These are phyloP conservation scores for Andrena chrysosceles DNA, from an alignment of 2,888 invertebrate genomes.

Conservation along the genomic window DNA sequence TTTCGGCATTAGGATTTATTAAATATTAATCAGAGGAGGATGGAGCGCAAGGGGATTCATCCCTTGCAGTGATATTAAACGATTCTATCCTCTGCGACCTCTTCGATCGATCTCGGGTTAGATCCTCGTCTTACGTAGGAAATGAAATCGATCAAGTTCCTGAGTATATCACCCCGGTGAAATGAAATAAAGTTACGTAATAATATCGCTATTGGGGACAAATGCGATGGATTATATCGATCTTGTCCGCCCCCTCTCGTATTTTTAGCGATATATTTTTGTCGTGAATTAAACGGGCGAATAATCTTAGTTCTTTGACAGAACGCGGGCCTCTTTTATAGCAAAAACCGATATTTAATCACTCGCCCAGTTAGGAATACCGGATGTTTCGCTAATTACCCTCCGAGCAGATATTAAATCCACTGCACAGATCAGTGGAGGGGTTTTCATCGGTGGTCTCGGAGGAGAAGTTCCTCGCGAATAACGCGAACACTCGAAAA, in stretches of 20 bases:
- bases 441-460: not conserved
- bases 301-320: not conserved
- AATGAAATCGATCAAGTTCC: not conserved
- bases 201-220: slow-evolving; percentile 13
- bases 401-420: not conserved
- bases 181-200: slow-evolving; percentile 7
- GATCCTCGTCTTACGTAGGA: slow-evolving; percentile 4
- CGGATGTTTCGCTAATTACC: not conserved
- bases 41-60: slow-evolving; percentile 7
- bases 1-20: not conserved
- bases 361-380: too few species aligned
- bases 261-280: not conserved
- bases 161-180: slow-evolving; percentile 12
- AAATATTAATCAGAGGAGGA: not conserved
- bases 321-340: not conserved
- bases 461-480: not conserved
- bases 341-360: not conserved
- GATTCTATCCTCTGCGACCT: not conserved
- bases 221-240: slow-evolving; percentile 35
- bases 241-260: not conserved
- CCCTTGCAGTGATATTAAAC: not conserved
- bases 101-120: slow-evolving; percentile 14
- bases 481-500: not conserved
- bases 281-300: not conserved
- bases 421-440: not conserved